These are phyloP conservation scores for Rhinolophus ferrumequinum DNA, from an alignment of 2,113 vertebrate species.

Conservation along the genomic window DNA sequence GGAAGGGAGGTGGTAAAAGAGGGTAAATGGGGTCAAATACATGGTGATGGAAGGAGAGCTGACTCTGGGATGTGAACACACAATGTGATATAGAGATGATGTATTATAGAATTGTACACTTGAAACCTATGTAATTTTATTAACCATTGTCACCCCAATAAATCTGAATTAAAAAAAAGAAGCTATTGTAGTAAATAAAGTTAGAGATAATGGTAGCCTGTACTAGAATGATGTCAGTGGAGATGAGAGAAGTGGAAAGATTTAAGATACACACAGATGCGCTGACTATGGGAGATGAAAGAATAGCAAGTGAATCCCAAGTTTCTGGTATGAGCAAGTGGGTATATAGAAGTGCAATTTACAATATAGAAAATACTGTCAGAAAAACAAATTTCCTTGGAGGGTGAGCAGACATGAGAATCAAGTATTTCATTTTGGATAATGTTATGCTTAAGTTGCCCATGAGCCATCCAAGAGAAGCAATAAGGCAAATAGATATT, in stretches of 20 bases:
- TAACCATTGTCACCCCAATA: too few species aligned
- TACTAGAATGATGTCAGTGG: background rate
- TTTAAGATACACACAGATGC: background rate
- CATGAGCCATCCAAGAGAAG: background rate
- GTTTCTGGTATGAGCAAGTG: background rate
- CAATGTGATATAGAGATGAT: too few species aligned
- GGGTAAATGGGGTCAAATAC: too few species aligned
- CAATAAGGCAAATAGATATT: background rate
- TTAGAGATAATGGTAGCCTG: background rate
- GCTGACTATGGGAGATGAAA: background rate
- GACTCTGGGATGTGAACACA: too few species aligned
- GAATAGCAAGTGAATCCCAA: background rate
- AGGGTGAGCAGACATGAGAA: background rate
- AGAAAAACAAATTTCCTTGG: constrained; percentile 38
- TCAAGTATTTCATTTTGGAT: constrained; percentile 31
- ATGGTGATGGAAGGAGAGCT: too few species aligned
- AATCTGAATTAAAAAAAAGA: too few species aligned
- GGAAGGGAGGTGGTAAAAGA: too few species aligned
- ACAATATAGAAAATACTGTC: background rate
- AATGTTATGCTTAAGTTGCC: background rate
- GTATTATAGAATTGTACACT: too few species aligned
- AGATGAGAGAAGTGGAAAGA: background rate
- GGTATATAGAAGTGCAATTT: background rate
- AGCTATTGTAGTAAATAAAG: background rate
- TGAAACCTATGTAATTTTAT: too few species aligned